Evolutionary conservation across 2,888 invertebrate genomes (phyloP).

Genomic region (Rhimphoctona megacephalus): DNA sequence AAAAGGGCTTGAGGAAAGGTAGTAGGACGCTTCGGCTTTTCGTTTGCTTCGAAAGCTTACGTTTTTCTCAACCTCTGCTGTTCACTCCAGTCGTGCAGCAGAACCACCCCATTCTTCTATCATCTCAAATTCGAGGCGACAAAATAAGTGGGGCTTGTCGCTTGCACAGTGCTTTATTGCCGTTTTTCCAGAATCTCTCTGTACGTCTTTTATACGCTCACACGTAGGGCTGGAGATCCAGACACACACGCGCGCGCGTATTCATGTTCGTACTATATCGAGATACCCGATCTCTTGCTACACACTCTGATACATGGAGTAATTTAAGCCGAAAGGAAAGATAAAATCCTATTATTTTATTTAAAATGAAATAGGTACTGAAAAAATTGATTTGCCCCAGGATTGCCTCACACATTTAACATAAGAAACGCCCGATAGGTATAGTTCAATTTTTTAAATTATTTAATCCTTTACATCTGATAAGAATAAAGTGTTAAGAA

Average conservation of each 20-base stretch:
- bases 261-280: slow-evolving; percentile 58
- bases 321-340: neutral
- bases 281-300: slow-evolving; percentile 64
- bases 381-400: neutral
- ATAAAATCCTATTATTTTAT: neutral
- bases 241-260: slow-evolving; percentile 21
- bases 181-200: slow-evolving; percentile 48
- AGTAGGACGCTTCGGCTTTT: slow-evolving; percentile 50
- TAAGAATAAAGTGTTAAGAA: neutral
- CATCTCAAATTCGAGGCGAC: slow-evolving; percentile 69
- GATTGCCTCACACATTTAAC: neutral
- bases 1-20: slow-evolving; percentile 17
- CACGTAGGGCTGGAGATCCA: neutral
- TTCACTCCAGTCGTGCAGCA: slow-evolving; percentile 38
- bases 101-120: slow-evolving; percentile 58
- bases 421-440: neutral
- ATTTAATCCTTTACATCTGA: neutral
- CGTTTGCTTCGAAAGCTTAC: slow-evolving; percentile 58
- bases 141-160: slow-evolving; percentile 69
- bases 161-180: slow-evolving; percentile 69
- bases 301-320: neutral
- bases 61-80: slow-evolving; percentile 47
- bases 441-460: neutral
- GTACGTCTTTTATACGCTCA: slow-evolving; percentile 15
- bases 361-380: neutral